Conservation (phyloP, 2,797 vertebrate species). For the Halcyon smyrnensis region DNA sequence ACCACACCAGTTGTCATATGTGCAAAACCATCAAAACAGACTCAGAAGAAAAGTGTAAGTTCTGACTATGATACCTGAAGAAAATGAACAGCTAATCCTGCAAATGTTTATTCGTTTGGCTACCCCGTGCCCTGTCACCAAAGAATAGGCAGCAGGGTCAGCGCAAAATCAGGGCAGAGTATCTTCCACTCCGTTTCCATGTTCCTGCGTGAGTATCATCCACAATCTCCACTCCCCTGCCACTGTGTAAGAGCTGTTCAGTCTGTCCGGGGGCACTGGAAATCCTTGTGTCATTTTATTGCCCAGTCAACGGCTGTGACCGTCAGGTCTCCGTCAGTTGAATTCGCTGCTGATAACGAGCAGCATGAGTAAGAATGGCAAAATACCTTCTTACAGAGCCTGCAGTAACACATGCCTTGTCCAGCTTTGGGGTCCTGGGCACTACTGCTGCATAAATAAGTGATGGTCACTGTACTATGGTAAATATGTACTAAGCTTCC, state of each 20-base stretch:
- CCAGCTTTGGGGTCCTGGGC: background rate
- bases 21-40: background rate
- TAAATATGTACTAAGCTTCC: background rate
- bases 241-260: background rate
- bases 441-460: background rate
- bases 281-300: background rate
- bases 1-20: background rate
- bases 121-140: background rate
- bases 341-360: background rate
- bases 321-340: background rate
- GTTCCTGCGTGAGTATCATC: background rate
- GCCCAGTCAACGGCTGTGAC: background rate
- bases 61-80: background rate
- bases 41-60: background rate
- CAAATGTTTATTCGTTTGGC: background rate
- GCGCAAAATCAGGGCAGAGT: background rate
- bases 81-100: background rate
- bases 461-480: background rate
- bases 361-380: background rate
- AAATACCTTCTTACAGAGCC: background rate
- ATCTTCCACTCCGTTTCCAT: background rate
- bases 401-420: background rate
- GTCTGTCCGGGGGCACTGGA: background rate
- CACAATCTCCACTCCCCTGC: background rate
- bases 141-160: background rate